Evolutionary conservation across 2,113 vertebrate species (phyloP).

Genomic region (Proterorhinus semilunaris): DNA sequence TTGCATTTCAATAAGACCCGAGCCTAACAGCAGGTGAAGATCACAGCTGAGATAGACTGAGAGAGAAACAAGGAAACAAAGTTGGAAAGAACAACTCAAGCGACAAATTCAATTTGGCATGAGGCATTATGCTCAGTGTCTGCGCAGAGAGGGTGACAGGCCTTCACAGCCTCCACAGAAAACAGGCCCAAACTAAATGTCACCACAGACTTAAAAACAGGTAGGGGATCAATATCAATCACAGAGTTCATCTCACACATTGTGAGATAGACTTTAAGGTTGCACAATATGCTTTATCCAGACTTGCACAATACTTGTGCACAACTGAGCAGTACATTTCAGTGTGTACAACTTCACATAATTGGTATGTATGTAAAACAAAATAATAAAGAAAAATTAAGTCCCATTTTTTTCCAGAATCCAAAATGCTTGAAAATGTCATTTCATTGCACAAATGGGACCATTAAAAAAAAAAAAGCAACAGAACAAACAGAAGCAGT

Average conservation of each 20-base stretch:
- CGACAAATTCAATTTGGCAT: constrained; percentile 31
- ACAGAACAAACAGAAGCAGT: too few relatives aligned
- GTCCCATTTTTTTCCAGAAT: too few relatives aligned
- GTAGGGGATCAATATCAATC: constrained; percentile 2
- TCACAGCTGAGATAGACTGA: constrained; percentile 4
- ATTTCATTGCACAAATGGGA: too few relatives aligned
- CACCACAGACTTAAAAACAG: constrained; percentile 7
- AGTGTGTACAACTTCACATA: too few relatives aligned
- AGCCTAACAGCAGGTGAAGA: constrained; percentile 18
- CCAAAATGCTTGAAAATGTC: too few relatives aligned
- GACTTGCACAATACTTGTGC: too few relatives aligned
- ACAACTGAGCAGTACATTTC: too few relatives aligned
- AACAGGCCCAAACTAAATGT: constrained; percentile 20
- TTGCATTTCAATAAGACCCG: constrained; percentile 6
- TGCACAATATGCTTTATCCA: too few relatives aligned
- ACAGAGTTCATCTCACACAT: not conserved
- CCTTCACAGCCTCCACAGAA: constrained; percentile 15
- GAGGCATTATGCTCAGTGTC: constrained; percentile 16
- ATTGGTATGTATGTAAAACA: too few relatives aligned
- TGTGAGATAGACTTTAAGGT: not conserved
- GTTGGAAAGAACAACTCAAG: constrained; percentile 24
- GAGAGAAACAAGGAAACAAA: not conserved
- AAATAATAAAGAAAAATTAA: too few relatives aligned
- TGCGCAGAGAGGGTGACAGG: constrained; percentile 22
- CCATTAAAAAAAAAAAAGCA: too few relatives aligned